Evolutionary conservation across 2,113 vertebrate species (phyloP), one percentile per base, ranked within the genome.

Genomic region (Baryphthengus martii): DNA sequence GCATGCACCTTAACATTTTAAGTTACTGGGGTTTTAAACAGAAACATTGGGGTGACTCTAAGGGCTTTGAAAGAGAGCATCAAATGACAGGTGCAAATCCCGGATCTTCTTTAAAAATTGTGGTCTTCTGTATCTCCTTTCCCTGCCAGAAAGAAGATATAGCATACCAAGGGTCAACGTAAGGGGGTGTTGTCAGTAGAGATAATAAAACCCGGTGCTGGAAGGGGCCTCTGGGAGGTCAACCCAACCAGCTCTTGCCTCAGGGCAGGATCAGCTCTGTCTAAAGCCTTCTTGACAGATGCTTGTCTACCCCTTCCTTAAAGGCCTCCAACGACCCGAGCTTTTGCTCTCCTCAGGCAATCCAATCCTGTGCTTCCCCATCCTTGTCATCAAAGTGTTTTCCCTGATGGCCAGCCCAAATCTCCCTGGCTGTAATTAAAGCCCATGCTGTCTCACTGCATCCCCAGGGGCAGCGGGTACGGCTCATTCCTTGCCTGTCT

Each of bases 201-300:
- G 81, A 94, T 96, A 80, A 92, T 79, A 67, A 80, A 95, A 92
- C 58, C 0, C 1, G 2, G 77, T 13, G 75, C 78, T 90, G 63
- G 75, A 91, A 93, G 47, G 29, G 26, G 26, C 65, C 89, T 95
- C 68, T n/a, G 1, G 37, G 90, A 94, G 92, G 72, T 95, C 94
- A 92, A 18, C n/a, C 44, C 19, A 3, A 80, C 20, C 72, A 89
- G 35, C 80, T 92, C 17, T 44, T 84, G 93, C 91, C 91, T 92
- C 73, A 65, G 91, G 96, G 86, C 73, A 89, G 84, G 87, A 96
- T 95, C 94, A 95, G 21, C 76, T 86, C 84, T 92, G 72, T 90
- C 83, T 90, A 84, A 89, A 92, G 26, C 81, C 56, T 85, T 85
- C 35, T 70, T 92, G 80, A 84, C 93, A 89, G 92, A 79, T 92